Evolutionary conservation across 2,888 invertebrate species (phyloP).

Genomic region (Hydropsyche betteni): DNA sequence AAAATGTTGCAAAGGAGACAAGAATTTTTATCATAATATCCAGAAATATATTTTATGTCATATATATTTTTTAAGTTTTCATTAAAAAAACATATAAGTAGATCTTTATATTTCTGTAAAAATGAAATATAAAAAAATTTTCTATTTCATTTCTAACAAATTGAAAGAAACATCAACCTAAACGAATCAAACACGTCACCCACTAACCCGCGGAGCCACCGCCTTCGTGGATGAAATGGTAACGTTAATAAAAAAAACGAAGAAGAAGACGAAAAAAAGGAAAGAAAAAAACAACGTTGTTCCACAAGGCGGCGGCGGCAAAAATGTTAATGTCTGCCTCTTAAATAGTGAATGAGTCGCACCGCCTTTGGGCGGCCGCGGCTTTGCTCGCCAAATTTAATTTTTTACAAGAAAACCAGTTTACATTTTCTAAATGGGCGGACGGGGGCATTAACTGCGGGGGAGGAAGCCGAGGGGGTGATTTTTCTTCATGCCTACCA

Average conservation of each 20-base stretch:
- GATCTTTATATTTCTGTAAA: no score
- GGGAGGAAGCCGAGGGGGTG: slow-evolving; percentile 14
- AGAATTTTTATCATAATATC: no score
- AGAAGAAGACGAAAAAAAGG: slow-evolving; percentile 23
- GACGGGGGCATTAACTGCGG: slow-evolving; percentile 30
- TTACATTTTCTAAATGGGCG: slow-evolving; percentile 44
- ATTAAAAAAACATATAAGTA: no score
- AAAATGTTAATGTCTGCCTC: slow-evolving; percentile 46
- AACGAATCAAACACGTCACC: no score
- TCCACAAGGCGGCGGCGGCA: slow-evolving; percentile 33
- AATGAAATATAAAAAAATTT: no score
- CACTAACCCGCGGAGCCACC: slow-evolving; percentile 8
- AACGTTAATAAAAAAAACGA: slow-evolving; percentile 5
- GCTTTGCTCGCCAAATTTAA: slow-evolving; percentile 44
- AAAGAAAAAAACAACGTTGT: slow-evolving; percentile 48
- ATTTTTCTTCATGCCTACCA: slow-evolving; percentile 33
- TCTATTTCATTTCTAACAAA: no score
- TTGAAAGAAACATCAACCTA: no score
- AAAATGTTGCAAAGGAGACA: no score
- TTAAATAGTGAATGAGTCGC: slow-evolving; percentile 50
- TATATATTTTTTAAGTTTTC: no score
- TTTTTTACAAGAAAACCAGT: slow-evolving; percentile 50
- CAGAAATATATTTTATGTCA: no score
- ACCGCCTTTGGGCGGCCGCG: slow-evolving; percentile 45
- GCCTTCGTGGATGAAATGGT: slow-evolving; percentile 18